Conservation (phyloP, 2,888 invertebrate species). For the Megamerina dolium region DNA sequence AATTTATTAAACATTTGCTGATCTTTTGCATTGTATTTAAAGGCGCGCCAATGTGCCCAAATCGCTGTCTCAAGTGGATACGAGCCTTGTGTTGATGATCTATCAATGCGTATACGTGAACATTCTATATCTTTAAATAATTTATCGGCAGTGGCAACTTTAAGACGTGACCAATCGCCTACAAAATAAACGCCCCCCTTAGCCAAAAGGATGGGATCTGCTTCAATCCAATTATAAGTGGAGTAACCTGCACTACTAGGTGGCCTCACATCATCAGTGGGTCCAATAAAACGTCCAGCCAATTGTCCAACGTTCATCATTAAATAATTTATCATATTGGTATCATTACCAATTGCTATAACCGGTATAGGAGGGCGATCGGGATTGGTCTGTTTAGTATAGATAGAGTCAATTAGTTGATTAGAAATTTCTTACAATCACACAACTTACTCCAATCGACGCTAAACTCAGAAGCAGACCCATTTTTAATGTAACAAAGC, state of each 20-base stretch:
- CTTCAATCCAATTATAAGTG: slow-evolving; percentile 37
- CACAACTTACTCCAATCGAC: slow-evolving; percentile 45
- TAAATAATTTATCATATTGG: slow-evolving; percentile 32
- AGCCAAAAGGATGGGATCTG: slow-evolving; percentile 43
- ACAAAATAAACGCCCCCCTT: slow-evolving; percentile 45
- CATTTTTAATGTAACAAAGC: slow-evolving; percentile 49
- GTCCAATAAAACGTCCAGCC: slow-evolving; percentile 39
- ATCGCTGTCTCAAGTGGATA: slow-evolving; percentile 40
- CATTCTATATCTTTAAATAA: slow-evolving; percentile 36
- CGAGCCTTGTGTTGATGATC: slow-evolving; percentile 20
- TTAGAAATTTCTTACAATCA: neutral
- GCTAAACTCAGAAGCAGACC: slow-evolving; percentile 48
- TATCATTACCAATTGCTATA: slow-evolving; percentile 38
- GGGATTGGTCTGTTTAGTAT: slow-evolving; percentile 23
- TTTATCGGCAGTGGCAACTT: slow-evolving; percentile 26
- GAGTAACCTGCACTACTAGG: slow-evolving; percentile 13
- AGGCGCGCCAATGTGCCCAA: slow-evolving; percentile 46
- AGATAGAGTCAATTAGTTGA: neutral
- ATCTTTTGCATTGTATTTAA: slow-evolving; percentile 31
- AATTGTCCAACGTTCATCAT: slow-evolving; percentile 37
- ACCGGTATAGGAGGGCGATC: slow-evolving; percentile 39
- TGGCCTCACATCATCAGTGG: slow-evolving; percentile 32
- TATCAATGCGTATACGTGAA: slow-evolving; percentile 29
- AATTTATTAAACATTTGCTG: slow-evolving; percentile 37
- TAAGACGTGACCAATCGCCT: slow-evolving; percentile 45